Percentiles rank a stretch among this genome's conserved stretches.
phyloP scores from a whole-genome alignment of 2,888 invertebrate species.

The Zonitis immaculata region DNA sequence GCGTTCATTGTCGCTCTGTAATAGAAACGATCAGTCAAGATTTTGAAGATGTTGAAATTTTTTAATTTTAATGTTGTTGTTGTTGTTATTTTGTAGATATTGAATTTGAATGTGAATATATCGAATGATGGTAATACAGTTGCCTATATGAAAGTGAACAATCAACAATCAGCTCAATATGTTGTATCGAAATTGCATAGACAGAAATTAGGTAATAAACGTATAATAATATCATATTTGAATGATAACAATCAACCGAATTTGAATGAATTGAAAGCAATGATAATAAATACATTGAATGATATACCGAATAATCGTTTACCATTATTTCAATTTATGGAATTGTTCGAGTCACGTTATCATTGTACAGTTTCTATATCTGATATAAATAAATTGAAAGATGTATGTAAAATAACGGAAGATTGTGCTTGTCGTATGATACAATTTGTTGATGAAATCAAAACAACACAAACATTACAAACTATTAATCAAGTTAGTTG shows the following conservation, averaged over 20 bases:
- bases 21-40: too few relatives aligned
- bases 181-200: constrained; percentile 81
- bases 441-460: constrained; percentile 56
- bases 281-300: constrained; percentile 68
- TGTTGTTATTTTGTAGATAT: constrained; percentile 46
- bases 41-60: neutral
- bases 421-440: constrained; percentile 67
- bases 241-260: constrained; percentile 59
- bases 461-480: constrained; percentile 54
- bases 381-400: constrained; percentile 69
- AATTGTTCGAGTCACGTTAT: constrained; percentile 76
- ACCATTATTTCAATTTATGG: constrained; percentile 76
- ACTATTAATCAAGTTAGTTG: neutral
- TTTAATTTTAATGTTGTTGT: too few relatives aligned
- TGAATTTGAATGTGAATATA: constrained; percentile 57
- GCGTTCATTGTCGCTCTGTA: too few relatives aligned
- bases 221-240: constrained; percentile 71
- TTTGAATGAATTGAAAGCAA: constrained; percentile 60
- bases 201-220: constrained; percentile 73
- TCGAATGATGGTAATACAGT: constrained; percentile 65
- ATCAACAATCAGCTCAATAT: constrained; percentile 60
- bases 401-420: constrained; percentile 71
- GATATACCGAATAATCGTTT: constrained; percentile 71
- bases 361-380: constrained; percentile 70
- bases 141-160: constrained; percentile 66